These are phyloP conservation scores for Channallabes apus DNA, from an alignment of 2,797 vertebrate species.

Conservation along the genomic window DNA sequence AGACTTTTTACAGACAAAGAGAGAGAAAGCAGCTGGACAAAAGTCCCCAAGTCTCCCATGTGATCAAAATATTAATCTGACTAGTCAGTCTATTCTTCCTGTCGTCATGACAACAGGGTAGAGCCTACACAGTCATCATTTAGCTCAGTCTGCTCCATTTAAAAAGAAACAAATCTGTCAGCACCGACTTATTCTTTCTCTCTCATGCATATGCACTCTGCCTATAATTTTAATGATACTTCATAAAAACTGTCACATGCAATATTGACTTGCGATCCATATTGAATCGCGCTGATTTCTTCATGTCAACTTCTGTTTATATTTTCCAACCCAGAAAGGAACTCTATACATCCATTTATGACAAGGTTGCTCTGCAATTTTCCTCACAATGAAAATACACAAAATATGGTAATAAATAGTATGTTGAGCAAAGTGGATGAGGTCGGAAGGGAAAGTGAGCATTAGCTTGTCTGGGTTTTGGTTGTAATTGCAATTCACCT, in stretches of 20 bases:
- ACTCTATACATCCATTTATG: background rate
- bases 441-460: background rate
- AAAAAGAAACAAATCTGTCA: constrained; percentile 23
- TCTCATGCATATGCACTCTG: background rate
- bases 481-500: background rate
- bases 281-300: background rate
- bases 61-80: constrained; percentile 52
- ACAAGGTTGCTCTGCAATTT: background rate
- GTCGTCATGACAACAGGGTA: constrained; percentile 53
- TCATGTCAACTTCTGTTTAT: background rate
- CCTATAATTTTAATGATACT: background rate
- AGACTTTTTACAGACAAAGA: background rate
- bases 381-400: background rate
- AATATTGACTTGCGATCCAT: too few relatives aligned
- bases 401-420: too few relatives aligned
- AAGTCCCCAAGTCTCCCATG: background rate
- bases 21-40: constrained; percentile 1
- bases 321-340: background rate
- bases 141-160: constrained; percentile 27
- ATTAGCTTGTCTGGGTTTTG: background rate
- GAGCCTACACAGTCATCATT: constrained; percentile 15
- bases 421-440: background rate
- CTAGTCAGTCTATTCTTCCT: constrained; percentile 47
- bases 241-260: background rate
- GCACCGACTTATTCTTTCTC: background rate